Evolutionary conservation across 2,113 vertebrate genomes (phyloP).

Genomic region (Miniopterus natalensis): DNA sequence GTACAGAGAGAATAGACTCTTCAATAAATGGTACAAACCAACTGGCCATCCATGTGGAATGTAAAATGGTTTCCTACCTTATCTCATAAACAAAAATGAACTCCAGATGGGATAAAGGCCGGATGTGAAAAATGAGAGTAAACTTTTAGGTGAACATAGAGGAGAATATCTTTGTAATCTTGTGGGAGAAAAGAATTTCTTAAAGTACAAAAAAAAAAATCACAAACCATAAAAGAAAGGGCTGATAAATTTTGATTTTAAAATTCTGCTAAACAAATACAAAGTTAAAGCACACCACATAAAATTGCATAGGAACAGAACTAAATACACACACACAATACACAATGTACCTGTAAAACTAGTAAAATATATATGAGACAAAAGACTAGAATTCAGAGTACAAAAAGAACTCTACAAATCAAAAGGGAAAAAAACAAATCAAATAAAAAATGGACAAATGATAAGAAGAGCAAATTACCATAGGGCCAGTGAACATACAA

Average conservation of each 20-base stretch:
- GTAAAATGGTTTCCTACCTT: background rate
- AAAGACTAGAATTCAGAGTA: slow-evolving; percentile 7
- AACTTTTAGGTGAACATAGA: background rate
- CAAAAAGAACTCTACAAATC: background rate
- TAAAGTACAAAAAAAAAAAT: background rate
- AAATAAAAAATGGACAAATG: background rate
- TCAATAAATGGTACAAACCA: background rate
- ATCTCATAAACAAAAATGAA: background rate
- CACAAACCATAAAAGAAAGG: background rate
- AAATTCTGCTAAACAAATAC: background rate
- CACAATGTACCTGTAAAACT: background rate
- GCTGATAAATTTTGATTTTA: background rate
- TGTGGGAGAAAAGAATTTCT: background rate
- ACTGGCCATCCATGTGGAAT: background rate
- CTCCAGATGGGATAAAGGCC: background rate
- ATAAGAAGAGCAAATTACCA: background rate
- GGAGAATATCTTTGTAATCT: background rate
- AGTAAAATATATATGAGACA: background rate
- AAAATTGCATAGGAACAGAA: background rate
- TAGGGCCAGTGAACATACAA: background rate
- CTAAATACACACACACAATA: background rate
- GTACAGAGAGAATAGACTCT: background rate
- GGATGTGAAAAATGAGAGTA: background rate
- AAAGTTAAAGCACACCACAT: background rate
- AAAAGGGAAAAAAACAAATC: background rate